These are phyloP conservation scores for Bergia sp. DNA, from an alignment of 92 coral and sea anemone genomes.

Conservation along the genomic window DNA sequence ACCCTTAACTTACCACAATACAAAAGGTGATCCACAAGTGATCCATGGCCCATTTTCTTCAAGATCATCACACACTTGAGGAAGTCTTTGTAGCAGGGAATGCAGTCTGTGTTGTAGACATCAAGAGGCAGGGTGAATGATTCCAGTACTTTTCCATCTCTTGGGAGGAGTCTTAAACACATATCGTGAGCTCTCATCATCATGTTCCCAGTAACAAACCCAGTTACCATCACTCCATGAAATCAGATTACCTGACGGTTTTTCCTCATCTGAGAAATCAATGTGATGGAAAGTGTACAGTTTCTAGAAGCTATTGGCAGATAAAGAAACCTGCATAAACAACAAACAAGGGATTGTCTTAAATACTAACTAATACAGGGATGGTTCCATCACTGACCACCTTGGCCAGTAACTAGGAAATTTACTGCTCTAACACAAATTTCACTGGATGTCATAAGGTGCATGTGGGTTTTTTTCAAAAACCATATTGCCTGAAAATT, in stretches of 20 bases:
- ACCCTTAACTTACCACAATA: conserved; percentile 11
- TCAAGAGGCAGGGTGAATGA: conserved; percentile 26
- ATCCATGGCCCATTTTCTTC: conserved; percentile 39
- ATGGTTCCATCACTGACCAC: too few relatives aligned
- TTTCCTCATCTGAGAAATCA: conserved; percentile 29
- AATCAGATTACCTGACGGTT: conserved; percentile 23
- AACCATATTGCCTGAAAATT: too few relatives aligned
- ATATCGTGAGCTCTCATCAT: background rate
- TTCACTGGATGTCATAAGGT: too few relatives aligned
- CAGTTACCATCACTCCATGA: conserved; percentile 3
- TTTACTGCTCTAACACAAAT: too few relatives aligned
- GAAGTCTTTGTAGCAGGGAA: conserved; percentile 39
- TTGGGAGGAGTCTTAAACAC: conserved; percentile 32
- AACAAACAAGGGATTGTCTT: background rate
- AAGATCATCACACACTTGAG: conserved; percentile 16
- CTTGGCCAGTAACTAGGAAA: too few relatives aligned
- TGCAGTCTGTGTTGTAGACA: conserved; percentile 10
- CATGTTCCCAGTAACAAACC: conserved; percentile 17
- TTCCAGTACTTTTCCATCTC: conserved; percentile 35
- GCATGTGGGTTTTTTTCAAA: too few relatives aligned
- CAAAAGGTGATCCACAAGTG: conserved; percentile 10
- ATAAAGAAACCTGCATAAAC: conserved; percentile 4
- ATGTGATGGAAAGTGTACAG: conserved; percentile 19
- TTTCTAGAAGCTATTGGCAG: conserved; percentile 35
- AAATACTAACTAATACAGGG: too few relatives aligned